Percentiles rank a stretch among this genome's conserved stretches.
phyloP scores from a whole-genome alignment of 2,888 invertebrate species.

The Encarsia formosa region DNA sequence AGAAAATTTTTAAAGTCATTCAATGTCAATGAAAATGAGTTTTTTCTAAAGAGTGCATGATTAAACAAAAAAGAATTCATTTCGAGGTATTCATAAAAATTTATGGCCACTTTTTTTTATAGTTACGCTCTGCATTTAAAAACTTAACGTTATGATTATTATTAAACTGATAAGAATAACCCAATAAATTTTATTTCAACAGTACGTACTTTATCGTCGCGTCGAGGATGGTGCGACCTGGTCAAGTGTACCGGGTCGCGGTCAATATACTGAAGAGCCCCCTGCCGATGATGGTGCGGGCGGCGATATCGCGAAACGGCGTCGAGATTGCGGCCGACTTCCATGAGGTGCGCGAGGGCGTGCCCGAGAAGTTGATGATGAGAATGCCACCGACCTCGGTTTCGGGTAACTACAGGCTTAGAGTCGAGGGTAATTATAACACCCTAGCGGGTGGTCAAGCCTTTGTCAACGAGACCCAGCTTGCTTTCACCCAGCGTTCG shows the following conservation, averaged over 20 bases:
- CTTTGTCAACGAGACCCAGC: conserved; percentile 81
- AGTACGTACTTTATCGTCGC: conserved; percentile 92
- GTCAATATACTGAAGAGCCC: conserved; percentile 78
- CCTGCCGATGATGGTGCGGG: conserved; percentile 77
- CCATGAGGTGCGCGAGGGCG: conserved; percentile 77
- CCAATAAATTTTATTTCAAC: too few relatives aligned
- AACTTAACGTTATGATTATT: too few relatives aligned
- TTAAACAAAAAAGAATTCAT: too few relatives aligned
- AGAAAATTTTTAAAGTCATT: conserved; percentile 3
- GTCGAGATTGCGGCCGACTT: conserved; percentile 83
- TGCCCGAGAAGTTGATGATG: conserved; percentile 86
- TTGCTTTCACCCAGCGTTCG: conserved; percentile 82
- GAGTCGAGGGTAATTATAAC: conserved; percentile 77
- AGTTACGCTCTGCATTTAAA: too few relatives aligned
- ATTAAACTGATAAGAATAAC: too few relatives aligned
- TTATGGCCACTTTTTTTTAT: too few relatives aligned
- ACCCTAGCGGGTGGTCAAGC: conserved; percentile 80
- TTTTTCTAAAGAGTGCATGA: too few relatives aligned
- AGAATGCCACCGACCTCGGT: conserved; percentile 83
- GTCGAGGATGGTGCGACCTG: conserved; percentile 85
- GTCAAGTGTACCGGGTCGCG: conserved; percentile 83
- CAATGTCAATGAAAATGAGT: conserved; percentile 17
- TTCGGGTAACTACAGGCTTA: conserved; percentile 76
- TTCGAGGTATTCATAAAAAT: too few relatives aligned
- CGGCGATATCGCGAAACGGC: conserved; percentile 84